Evolutionary conservation across 1,140 invertebrate genomes (phyloP).

Genomic region (Drosophila malerkotliana): DNA sequence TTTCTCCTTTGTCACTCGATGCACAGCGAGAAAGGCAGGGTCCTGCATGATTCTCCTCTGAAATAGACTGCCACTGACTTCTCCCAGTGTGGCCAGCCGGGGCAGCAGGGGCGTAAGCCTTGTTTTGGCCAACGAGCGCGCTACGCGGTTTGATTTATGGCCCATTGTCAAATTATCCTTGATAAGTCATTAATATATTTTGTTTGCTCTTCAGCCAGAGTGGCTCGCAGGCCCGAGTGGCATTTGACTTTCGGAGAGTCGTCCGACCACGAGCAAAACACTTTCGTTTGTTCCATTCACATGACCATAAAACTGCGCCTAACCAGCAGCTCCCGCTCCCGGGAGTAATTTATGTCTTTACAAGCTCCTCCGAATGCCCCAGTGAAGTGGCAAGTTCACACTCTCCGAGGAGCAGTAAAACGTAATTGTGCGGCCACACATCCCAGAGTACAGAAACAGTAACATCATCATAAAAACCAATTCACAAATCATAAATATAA

Average conservation of each 20-base stretch:
- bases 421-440: slow-evolving; percentile 57
- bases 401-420: slow-evolving; percentile 63
- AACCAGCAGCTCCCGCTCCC: slow-evolving; percentile 12
- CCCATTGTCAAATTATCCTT: slow-evolving; percentile 82
- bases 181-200: slow-evolving; percentile 83
- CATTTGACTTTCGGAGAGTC: slow-evolving; percentile 52
- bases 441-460: slow-evolving; percentile 14
- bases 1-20: slow-evolving; percentile 34
- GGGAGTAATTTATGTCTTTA: slow-evolving; percentile 72
- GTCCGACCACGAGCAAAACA: slow-evolving; percentile 27
- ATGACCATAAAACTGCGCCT: slow-evolving; percentile 62
- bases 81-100: neutral
- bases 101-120: slow-evolving; percentile 24
- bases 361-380: slow-evolving; percentile 69
- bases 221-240: slow-evolving; percentile 38
- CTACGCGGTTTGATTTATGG: slow-evolving; percentile 75
- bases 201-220: slow-evolving; percentile 31
- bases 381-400: slow-evolving; percentile 83
- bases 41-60: too few species aligned
- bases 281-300: slow-evolving; percentile 65
- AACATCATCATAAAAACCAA: slow-evolving; percentile 83
- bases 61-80: too few species aligned
- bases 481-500: slow-evolving; percentile 83
- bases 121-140: slow-evolving; percentile 55
- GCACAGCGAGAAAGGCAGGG: neutral